Evolutionary conservation across 2,888 invertebrate genomes (phyloP).

Genomic region (Listrodromus nycthemerus): DNA sequence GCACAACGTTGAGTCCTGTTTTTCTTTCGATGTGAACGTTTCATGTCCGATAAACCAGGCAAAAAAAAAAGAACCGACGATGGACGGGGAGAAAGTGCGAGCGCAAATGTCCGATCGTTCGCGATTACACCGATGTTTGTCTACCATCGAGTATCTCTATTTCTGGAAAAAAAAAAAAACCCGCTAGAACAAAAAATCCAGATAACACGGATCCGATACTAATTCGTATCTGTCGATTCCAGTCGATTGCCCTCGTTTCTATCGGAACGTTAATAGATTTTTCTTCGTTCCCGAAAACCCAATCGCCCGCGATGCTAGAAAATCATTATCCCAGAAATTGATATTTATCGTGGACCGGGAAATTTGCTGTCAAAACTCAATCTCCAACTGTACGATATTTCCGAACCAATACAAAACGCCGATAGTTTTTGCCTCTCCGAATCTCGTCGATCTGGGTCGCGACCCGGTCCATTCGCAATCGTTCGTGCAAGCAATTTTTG

Average conservation of each 20-base stretch:
- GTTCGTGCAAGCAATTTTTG: slow-evolving; percentile 17
- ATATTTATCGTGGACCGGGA: neutral
- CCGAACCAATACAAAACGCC: neutral
- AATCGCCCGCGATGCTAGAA: neutral
- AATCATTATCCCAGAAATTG: neutral
- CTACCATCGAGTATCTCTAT: neutral
- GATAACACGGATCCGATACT: neutral
- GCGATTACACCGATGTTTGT: neutral
- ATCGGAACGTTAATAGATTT: neutral
- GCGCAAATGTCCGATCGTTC: neutral
- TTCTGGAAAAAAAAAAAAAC: neutral
- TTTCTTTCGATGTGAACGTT: neutral
- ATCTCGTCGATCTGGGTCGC: neutral
- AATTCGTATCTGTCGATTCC: neutral
- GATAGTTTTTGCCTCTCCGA: slow-evolving; percentile 11
- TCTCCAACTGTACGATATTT: slow-evolving; percentile 8
- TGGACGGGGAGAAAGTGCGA: slow-evolving; percentile 1
- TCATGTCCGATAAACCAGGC: neutral
- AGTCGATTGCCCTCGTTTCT: neutral
- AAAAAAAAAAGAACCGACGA: neutral
- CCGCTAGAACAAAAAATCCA: neutral
- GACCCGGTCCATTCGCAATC: slow-evolving; percentile 34
- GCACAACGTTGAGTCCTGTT: neutral
- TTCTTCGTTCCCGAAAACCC: neutral
- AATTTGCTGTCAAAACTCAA: neutral